Percentiles rank a stretch among this genome's conserved stretches.
Conservation (phyloP, 2,797 vertebrate species). For the Setipinna tenuifilis region DNA sequence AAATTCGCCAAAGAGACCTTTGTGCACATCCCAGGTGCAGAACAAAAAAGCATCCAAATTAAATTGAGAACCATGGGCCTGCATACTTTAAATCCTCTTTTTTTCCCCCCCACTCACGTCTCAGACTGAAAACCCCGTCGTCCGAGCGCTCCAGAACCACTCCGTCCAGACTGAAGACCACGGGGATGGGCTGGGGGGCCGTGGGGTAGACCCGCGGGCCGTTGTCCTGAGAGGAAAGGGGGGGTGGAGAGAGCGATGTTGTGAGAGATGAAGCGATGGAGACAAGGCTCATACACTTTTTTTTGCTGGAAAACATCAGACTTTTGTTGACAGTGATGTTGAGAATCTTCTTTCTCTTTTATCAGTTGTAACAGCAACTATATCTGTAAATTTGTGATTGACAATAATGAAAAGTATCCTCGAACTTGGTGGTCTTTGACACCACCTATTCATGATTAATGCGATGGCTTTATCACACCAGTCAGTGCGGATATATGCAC, state of each 20-base stretch:
- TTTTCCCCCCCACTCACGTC: slow-evolving; percentile 70
- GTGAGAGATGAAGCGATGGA: background rate
- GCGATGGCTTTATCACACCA: background rate
- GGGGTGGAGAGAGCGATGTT: background rate
- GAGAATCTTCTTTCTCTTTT: too few relatives aligned
- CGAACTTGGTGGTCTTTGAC: background rate
- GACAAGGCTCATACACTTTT: background rate
- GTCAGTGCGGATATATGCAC: too few relatives aligned
- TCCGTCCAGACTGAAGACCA: slow-evolving; percentile 82
- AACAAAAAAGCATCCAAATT: too few relatives aligned
- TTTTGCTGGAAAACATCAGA: too few relatives aligned
- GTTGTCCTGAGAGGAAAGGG: slow-evolving; percentile 81
- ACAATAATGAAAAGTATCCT: background rate
- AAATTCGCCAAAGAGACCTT: too few relatives aligned
- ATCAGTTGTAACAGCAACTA: too few relatives aligned
- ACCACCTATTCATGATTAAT: background rate
- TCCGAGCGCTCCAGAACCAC: slow-evolving; percentile 83
- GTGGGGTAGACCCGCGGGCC: slow-evolving; percentile 87
- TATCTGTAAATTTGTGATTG: background rate
- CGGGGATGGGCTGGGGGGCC: slow-evolving; percentile 84
- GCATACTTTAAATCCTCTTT: too few relatives aligned
- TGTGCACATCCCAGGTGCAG: too few relatives aligned
- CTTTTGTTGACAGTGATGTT: too few relatives aligned
- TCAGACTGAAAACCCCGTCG: slow-evolving; percentile 84
- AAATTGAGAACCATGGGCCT: too few relatives aligned